phyloP scores from a whole-genome alignment of 1,140 invertebrate genomes.

The Leptinotarsa defecta region DNA sequence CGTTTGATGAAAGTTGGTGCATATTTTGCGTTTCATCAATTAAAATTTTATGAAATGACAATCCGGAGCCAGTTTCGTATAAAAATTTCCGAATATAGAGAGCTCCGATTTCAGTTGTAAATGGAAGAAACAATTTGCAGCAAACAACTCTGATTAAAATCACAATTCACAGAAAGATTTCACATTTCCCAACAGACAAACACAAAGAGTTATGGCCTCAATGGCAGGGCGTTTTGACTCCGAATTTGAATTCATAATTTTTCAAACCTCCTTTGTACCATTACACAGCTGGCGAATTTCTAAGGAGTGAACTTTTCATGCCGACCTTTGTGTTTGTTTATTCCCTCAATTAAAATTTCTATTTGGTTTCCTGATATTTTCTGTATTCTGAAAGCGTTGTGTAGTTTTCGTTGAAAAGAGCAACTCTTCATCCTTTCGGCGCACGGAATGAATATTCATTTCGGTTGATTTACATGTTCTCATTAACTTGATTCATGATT shows the following conservation, averaged over 20 bases:
- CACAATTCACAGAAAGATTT: neutral
- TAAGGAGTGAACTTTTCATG: neutral
- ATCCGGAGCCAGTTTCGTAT: neutral
- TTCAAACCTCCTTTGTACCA: neutral
- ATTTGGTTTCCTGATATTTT: no score
- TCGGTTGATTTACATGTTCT: no score
- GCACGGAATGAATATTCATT: no score
- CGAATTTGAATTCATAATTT: constrained; percentile 6
- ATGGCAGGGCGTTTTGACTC: neutral
- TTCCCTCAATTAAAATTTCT: neutral
- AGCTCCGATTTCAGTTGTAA: neutral
- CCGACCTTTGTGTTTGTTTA: neutral
- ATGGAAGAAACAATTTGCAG: neutral
- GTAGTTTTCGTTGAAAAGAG: no score
- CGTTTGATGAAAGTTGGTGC: no score
- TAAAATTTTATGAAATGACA: no score
- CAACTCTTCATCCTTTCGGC: no score
- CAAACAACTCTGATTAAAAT: neutral
- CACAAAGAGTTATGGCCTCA: neutral
- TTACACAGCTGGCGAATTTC: neutral
- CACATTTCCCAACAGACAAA: neutral
- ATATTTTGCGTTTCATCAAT: no score
- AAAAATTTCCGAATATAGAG: neutral
- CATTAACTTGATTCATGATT: no score
- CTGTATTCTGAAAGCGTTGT: no score